Conservation (phyloP, 2,797 vertebrate species). For the Myioborus melanocephalus region DNA sequence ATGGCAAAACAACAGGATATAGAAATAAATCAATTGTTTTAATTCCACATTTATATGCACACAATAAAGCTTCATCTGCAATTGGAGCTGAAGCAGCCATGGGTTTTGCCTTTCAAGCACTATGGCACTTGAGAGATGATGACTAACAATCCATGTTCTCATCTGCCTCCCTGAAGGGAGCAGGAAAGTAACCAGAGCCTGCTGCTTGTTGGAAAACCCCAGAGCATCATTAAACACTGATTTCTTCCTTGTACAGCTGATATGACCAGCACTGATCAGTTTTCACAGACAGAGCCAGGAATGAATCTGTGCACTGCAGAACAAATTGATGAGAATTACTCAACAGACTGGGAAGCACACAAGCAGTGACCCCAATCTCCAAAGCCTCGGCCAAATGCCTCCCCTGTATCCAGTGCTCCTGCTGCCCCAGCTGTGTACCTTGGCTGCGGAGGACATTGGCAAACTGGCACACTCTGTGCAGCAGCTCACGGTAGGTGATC, state of each 20-base stretch:
- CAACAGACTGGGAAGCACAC: neutral
- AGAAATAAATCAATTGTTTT: neutral
- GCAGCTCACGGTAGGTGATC: conserved; percentile 90
- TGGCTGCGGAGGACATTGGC: conserved; percentile 92
- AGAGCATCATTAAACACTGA: neutral
- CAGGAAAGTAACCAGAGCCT: neutral
- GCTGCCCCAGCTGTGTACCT: conserved; percentile 72
- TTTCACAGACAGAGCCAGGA: neutral
- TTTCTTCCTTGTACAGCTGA: neutral
- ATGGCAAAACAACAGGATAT: neutral
- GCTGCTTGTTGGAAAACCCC: neutral
- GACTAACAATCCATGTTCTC: neutral
- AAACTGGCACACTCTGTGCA: conserved; percentile 89
- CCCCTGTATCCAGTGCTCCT: neutral
- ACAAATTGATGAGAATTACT: neutral
- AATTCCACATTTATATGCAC: neutral
- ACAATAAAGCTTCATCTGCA: neutral
- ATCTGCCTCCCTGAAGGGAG: neutral
- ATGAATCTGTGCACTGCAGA: fast-evolving
- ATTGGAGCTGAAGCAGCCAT: neutral
- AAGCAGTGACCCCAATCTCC: neutral
- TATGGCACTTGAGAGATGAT: neutral
- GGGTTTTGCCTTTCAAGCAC: neutral
- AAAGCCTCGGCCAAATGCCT: neutral
- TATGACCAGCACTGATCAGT: neutral